These are phyloP conservation scores for Operophtera brumata DNA, from an alignment of 2,888 invertebrate species.

Conservation along the genomic window DNA sequence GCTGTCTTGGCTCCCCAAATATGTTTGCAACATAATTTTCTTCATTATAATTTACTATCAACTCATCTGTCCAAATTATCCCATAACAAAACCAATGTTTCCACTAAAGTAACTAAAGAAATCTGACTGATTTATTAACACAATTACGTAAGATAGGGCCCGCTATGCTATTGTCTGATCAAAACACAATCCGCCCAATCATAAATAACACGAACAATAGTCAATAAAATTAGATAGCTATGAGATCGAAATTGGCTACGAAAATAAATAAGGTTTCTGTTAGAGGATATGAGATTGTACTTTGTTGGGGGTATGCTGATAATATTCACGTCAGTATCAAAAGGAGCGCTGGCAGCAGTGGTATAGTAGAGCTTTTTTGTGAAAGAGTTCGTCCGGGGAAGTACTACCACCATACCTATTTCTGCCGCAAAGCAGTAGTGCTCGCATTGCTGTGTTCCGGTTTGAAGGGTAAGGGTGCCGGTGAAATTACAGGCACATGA, in stretches of 20 bases:
- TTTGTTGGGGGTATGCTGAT: slow-evolving; percentile 50
- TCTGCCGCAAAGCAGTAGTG: too few species aligned
- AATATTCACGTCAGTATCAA: slow-evolving; percentile 42
- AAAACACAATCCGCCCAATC: slow-evolving; percentile 69
- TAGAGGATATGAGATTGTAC: slow-evolving; percentile 50
- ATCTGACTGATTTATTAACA: slow-evolving; percentile 70
- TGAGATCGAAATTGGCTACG: slow-evolving; percentile 59
- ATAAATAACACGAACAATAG: slow-evolving; percentile 76
- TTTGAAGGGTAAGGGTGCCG: too few species aligned
- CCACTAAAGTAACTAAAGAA: slow-evolving; percentile 54
- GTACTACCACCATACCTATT: too few species aligned
- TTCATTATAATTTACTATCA: background rate
- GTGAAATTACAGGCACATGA: too few species aligned
- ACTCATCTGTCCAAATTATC: slow-evolving; percentile 12
- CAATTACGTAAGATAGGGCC: slow-evolving; percentile 65
- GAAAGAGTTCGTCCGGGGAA: too few species aligned
- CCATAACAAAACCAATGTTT: slow-evolving; percentile 23
- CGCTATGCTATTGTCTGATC: slow-evolving; percentile 68
- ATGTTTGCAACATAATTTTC: too few species aligned
- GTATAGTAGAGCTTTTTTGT: too few species aligned
- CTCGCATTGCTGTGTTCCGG: too few species aligned
- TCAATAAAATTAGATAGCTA: slow-evolving; percentile 73
- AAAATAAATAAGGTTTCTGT: slow-evolving; percentile 58
- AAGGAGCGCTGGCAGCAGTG: slow-evolving; percentile 27
- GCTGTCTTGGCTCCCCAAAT: too few species aligned